Base-by-base conservation (phyloP, 1,140 invertebrate genomes). In the Cepaea nemoralis region DNA sequence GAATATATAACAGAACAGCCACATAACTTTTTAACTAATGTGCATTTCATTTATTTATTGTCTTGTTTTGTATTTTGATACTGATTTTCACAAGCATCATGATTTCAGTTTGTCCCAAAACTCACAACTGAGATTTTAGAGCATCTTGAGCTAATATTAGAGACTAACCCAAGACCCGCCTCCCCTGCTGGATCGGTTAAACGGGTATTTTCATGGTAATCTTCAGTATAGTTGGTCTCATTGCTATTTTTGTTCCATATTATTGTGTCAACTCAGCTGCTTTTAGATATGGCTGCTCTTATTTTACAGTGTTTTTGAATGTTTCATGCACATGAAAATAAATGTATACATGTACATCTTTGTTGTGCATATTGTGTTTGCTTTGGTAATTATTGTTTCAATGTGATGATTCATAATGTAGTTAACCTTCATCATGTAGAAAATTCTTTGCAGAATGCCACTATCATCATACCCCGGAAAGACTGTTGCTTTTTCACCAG, bases 191-290 rank as follows among this genome's bases (percentile, higher is more conserved):
- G 82, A 39, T 85, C 84, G 8, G 69, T 80, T 66, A 82, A 83
- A 77, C 76, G 84, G 27, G 74, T 77, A 24, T 85, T 85, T 71
- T 85, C 84, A 78, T 85, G 84, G 84, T 85, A 85, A 83, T 50
- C 27, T 75, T 2, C 55, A 35, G 40, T 66, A 14, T 16, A 73
- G 42, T 12, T 40, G 2, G 33, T 27, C 19, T n/a, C 74, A 27
- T 55, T 55, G 50, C 50, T 55, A 55, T 19, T 55, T n/a, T 55
- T 55, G 50, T 55, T 55, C 22, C 8, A 55, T 1, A 16, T 55
- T 19, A 55, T 10, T 8, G 42, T 33, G 16, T 76, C n/a, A 27
- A 8, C 31, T 35, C 40, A 50, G 19, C 8, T 55, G 50, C 50
- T 19, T 45, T 45, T 45, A 45, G 42, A 45, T 45, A 45, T 6